These are phyloP conservation scores for Apostichopus leukothele DNA, from an alignment of 53 echinoderm and acorn worm genomes.

Conservation along the genomic window DNA sequence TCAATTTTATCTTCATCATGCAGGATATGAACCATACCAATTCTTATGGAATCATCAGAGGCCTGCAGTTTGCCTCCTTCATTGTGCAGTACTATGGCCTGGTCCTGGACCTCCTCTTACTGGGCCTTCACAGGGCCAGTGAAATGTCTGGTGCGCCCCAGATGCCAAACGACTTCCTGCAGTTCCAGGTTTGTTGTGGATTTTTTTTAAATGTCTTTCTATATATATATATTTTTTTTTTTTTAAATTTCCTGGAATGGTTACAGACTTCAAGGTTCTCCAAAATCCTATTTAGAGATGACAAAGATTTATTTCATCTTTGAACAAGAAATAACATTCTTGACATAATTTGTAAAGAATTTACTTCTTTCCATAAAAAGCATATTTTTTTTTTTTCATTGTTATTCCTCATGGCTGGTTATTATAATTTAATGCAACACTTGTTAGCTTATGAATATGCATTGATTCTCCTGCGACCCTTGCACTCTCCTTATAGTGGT, in stretches of 20 bases:
- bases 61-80: slow-evolving; percentile 99
- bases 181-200: slow-evolving; percentile 73
- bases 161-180: slow-evolving; percentile 98
- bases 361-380: no score
- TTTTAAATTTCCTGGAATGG: no score
- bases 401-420: no score
- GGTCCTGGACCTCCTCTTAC: slow-evolving; percentile 82
- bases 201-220: not conserved
- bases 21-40: slow-evolving; percentile 95
- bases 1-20: not conserved
- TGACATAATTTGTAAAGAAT: no score
- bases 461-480: not conserved
- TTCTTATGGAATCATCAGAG: slow-evolving; percentile 94
- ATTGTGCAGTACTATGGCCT: slow-evolving; percentile 98
- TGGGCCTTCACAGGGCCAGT: slow-evolving; percentile 98
- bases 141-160: slow-evolving; percentile 98
- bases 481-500: not conserved
- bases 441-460: not conserved
- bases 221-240: no score
- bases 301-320: no score
- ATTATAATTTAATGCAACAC: no score
- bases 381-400: no score
- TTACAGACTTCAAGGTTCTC: no score
- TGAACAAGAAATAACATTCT: no score
- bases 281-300: no score